Percentiles rank a stretch among this genome's conserved stretches.
These are phyloP conservation scores for Strix aluco DNA, from an alignment of 2,113 vertebrate genomes.

Conservation along the genomic window DNA sequence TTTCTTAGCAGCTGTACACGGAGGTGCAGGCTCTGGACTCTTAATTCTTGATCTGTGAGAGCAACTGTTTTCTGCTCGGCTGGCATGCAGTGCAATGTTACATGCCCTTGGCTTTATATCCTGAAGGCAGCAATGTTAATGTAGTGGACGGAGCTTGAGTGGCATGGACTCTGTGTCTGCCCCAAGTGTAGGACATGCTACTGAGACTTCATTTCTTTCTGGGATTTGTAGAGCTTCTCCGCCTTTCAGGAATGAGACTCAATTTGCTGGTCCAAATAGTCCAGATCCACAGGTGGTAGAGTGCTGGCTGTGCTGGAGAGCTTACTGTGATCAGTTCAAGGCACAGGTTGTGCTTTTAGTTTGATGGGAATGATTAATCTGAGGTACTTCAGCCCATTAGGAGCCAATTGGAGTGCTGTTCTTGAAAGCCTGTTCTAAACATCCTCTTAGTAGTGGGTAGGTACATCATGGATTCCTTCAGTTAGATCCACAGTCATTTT, in stretches of 20 bases:
- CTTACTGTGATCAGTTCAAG: neutral
- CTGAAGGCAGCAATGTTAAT: neutral
- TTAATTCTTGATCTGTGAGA: rapidly evolving
- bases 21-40: neutral
- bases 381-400: neutral
- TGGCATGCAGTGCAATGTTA: neutral
- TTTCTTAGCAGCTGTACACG: neutral
- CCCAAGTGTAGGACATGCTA: neutral
- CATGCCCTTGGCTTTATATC: neutral
- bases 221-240: neutral
- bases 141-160: neutral
- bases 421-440: neutral
- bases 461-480: neutral
- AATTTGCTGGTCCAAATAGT: neutral
- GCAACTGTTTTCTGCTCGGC: neutral
- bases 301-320: neutral
- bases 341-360: neutral
- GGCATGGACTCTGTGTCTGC: neutral
- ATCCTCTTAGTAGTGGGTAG: neutral
- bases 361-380: neutral
- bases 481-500: neutral
- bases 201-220: neutral
- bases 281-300: neutral
- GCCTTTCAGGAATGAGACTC: neutral
- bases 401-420: neutral